Base-by-base conservation (phyloP, 1,140 invertebrate species). In the Euschistus heros region DNA sequence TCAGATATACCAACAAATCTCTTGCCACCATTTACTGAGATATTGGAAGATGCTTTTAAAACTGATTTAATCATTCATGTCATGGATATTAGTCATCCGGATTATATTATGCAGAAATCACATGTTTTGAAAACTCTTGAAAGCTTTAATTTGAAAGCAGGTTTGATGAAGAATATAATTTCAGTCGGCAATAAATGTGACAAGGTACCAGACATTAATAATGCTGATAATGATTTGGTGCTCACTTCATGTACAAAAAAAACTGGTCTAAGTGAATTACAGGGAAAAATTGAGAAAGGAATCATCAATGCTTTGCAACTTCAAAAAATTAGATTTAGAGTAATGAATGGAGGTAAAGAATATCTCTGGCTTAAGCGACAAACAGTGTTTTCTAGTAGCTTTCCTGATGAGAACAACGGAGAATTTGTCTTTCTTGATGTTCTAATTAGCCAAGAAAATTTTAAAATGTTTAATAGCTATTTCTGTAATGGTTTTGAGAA, bases 101-200 rank as follows among this genome's bases (percentile, higher is more conserved):
- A 93, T 76, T 76, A 77, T 67, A 67, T 73, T 57, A 80, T 81
- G 18, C 92, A 96, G 76, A 77, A 82, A 61, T 73, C 82, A 26
- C 86, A 87, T 71, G 90, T 95, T 0, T 68, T 83, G 10, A 68
- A 80, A 50, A 92, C 88, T 0, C 74, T 95, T 13, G 66, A 80
- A 61, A 72, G 75, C 13, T 76, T 94, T 68, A 75, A 85, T 47
- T 73, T 78, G 24, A 70, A 73, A 18, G 65, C 76, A 47, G 69
- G 80, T 60, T 72, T 84, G 18, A 62, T 83, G 44, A 71, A 82
- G 47, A 81, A 80, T 27, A 80, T 94, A 66, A 83, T 95, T 27
- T 82, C 84, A 69, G 87, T 94, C 6, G 87, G 82, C 46, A 95
- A 94, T 75, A 95, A 95, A 79, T 78, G 83, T 65, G 91, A 93